Base-by-base conservation (phyloP, 2,888 invertebrate genomes). In the Leucozona laternaria region DNA sequence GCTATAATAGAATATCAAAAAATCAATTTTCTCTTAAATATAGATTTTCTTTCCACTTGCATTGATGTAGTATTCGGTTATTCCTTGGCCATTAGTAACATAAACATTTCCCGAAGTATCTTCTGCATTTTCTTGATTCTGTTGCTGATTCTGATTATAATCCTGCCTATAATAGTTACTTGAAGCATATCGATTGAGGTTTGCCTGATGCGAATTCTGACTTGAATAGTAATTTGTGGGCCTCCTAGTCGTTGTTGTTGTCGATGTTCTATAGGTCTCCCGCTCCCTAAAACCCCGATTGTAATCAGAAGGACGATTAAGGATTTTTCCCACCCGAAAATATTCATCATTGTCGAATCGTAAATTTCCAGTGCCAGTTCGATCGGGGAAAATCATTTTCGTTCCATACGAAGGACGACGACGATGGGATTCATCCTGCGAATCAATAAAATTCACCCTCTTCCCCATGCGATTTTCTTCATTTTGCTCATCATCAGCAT, bases 351-450 rank as follows among this genome's bases (percentile, higher is more conserved):
- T 91, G 89, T 93, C 93, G 79, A 94, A 91, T 89, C 92, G 92
- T 53, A 94, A 89, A 88, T 94, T 92, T 48, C 93, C 94, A 4
- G 93, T 94, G 64, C 93, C 94, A 40, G 93, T 93, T 79, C 94
- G 92, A 88, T 93, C 93, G 4, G 94, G 94, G 88, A 94, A 94
- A 60, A 94, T 92, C 87, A 93, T 92, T 73, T 91, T 89, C 8
- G 90, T 89, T 13, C 11, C 89, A 15, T 68, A 88, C 72, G n/a
- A 83, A 81, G 40, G 88, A 87, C 43, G 88, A 86, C 31, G 88
- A 87, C 45, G 88, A 85, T 34, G 88, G 85, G 31, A 89, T 79
- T 4, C 89, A 79, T 4, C 89, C 89, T 25, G 53, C 8, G 53
- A 53, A 88, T 88, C 20, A 37, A 88, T 88, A 37, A 91, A 90